These are phyloP conservation scores for Sapajus apella DNA, from an alignment of 2,113 vertebrate species.

Conservation along the genomic window DNA sequence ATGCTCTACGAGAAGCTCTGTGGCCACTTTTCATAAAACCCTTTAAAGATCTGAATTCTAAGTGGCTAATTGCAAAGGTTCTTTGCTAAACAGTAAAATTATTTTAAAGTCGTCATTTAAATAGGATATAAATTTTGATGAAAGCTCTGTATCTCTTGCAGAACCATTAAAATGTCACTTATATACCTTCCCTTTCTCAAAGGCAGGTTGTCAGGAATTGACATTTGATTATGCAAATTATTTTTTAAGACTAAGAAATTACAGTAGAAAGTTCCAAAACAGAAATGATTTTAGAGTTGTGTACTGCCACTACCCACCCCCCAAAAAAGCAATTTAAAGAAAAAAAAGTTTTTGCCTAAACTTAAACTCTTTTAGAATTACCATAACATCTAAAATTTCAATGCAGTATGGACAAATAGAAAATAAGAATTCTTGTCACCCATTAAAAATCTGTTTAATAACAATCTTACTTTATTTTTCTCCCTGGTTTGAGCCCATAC, in stretches of 20 bases:
- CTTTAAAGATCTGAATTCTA: neutral
- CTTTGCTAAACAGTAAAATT: constrained; percentile 1
- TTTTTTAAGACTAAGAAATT: neutral
- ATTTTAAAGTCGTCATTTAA: neutral
- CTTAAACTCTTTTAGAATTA: neutral
- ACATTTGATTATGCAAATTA: constrained; percentile 12
- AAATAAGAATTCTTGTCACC: neutral
- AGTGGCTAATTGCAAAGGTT: constrained; percentile 9
- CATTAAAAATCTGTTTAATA: neutral
- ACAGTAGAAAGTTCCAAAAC: neutral
- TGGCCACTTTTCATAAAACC: neutral
- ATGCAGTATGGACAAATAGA: neutral
- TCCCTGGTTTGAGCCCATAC: no score
- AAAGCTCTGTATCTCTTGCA: neutral
- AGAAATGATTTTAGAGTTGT: neutral
- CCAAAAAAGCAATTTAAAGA: neutral
- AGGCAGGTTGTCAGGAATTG: neutral
- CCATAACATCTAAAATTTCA: neutral
- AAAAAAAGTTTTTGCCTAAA: neutral
- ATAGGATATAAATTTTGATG: neutral
- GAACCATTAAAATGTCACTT: neutral
- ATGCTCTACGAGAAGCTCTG: neutral
- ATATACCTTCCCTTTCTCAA: neutral
- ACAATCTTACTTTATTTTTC: neutral
- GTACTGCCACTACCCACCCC: no score